phyloP scores from a whole-genome alignment of 2,888 invertebrate species.

The Habroteleia sp. region DNA sequence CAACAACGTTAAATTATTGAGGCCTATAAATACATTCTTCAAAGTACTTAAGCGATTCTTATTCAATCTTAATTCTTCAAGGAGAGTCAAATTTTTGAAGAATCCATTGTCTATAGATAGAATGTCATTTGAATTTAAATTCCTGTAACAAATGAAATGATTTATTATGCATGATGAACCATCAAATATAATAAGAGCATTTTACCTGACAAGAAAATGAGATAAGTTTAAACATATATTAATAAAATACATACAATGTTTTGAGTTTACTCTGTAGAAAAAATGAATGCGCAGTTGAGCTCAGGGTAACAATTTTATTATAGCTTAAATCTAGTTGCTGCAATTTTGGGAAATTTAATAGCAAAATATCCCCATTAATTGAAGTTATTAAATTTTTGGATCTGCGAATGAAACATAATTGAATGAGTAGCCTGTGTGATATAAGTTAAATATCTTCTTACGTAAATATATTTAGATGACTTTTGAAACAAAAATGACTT shows the following conservation, averaged over 20 bases:
- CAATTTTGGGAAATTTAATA: conserved; percentile 82
- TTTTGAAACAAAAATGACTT: conserved; percentile 73
- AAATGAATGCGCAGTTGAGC: conserved; percentile 84
- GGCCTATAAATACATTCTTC: conserved; percentile 87
- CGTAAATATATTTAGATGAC: background rate
- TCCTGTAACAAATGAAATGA: conserved; percentile 82
- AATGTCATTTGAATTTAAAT: conserved; percentile 88
- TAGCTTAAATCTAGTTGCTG: conserved; percentile 85
- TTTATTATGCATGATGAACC: conserved; percentile 66
- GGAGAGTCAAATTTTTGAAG: conserved; percentile 86
- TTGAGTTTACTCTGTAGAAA: conserved; percentile 82
- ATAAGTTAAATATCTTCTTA: background rate
- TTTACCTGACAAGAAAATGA: conserved; percentile 11
- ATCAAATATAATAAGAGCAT: no score
- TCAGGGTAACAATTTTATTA: conserved; percentile 84
- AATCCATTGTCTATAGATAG: conserved; percentile 86
- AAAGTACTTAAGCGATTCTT: conserved; percentile 88
- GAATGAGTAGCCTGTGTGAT: no score
- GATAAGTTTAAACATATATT: conserved; percentile 8
- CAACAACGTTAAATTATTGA: conserved; percentile 23
- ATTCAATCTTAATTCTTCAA: conserved; percentile 89
- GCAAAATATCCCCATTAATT: conserved; percentile 81
- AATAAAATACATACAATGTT: conserved; percentile 81
- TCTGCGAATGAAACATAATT: conserved; percentile 71
- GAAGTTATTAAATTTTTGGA: conserved; percentile 82